A percentile compares a stretch with the other conserved stretches of the same genome.
Conservation (phyloP, 64 coral and sea anemone genomes). For the Anthopleura sola region DNA sequence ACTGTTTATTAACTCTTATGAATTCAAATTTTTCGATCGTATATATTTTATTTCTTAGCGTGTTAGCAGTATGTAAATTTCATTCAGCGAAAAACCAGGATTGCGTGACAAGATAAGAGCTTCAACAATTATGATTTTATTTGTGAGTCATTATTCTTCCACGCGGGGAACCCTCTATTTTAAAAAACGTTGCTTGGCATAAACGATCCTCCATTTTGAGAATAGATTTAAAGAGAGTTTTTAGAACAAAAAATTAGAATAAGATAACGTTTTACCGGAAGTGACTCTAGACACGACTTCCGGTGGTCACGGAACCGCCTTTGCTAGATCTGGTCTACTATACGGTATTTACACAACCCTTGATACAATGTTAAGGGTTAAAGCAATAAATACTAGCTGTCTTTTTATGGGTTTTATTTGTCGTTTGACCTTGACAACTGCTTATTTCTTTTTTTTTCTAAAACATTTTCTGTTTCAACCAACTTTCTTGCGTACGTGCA, state of each 20-base stretch:
- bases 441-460: background rate
- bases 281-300: background rate
- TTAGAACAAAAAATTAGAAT: background rate
- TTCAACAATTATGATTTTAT: background rate
- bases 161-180: background rate
- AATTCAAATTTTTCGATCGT: background rate
- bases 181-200: background rate
- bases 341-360: background rate
- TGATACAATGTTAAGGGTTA: conserved; percentile 10
- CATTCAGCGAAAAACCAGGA: background rate
- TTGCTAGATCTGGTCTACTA: background rate
- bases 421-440: background rate
- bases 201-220: background rate
- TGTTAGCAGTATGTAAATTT: conserved; percentile 14
- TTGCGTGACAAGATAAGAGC: conserved; percentile 11
- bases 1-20: background rate
- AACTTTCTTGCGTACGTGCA: no score
- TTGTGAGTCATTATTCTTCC: background rate
- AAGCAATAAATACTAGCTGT: background rate
- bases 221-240: background rate
- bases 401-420: background rate
- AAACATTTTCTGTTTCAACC: background rate
- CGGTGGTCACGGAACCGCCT: background rate
- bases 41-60: background rate
- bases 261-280: background rate